These are phyloP conservation scores for Chironomus striatipennis DNA, from an alignment of 1,140 invertebrate genomes.

Conservation along the genomic window DNA sequence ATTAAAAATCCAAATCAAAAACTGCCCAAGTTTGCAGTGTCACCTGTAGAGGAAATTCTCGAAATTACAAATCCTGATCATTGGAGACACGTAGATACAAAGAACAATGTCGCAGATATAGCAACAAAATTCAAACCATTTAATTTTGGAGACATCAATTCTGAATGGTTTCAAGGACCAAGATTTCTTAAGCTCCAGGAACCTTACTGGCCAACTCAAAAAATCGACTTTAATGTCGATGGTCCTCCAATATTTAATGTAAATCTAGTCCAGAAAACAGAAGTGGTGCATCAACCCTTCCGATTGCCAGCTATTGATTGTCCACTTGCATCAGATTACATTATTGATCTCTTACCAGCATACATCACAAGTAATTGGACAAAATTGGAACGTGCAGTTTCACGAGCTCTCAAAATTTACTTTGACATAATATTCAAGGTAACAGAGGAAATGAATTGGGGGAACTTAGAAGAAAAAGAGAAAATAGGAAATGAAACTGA, in stretches of 20 bases:
- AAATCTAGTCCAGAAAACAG: not conserved
- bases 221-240: not conserved
- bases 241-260: not conserved
- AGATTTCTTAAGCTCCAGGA: not conserved
- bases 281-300: not conserved
- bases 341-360: not conserved
- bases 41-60: constrained; percentile 36
- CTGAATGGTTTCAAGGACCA: not conserved
- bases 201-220: not conserved
- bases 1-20: constrained; percentile 28
- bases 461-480: not conserved
- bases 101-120: constrained; percentile 37
- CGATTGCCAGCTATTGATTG: not conserved
- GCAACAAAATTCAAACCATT: constrained; percentile 28
- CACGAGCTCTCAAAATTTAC: too few species aligned
- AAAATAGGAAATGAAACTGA: too few species aligned
- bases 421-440: too few species aligned
- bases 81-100: constrained; percentile 34
- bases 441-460: not conserved
- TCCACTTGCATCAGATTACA: not conserved
- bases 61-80: constrained; percentile 26
- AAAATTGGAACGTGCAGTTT: too few species aligned
- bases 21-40: constrained; percentile 32
- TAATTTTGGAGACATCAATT: not conserved
- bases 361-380: too few species aligned